Conservation (phyloP, 2,888 invertebrate species). For the Rhorus exstirpatorius region DNA sequence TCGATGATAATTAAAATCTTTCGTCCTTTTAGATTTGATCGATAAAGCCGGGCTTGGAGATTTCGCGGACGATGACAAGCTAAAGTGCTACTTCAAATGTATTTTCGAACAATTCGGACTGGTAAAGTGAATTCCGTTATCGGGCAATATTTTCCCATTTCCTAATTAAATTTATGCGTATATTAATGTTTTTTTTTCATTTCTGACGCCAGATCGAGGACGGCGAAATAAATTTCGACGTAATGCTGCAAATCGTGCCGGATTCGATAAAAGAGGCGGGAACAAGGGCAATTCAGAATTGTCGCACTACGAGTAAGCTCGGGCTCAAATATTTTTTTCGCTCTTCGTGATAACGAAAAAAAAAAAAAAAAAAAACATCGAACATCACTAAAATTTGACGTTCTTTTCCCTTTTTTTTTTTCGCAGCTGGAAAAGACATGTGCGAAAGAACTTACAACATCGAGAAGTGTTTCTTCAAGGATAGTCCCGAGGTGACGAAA, state of each 20-base stretch:
- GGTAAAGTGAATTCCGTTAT: slow-evolving; percentile 68
- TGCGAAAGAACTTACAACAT: slow-evolving; percentile 79
- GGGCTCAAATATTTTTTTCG: not conserved
- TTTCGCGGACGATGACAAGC: slow-evolving; percentile 72
- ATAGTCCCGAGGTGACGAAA: slow-evolving; percentile 78
- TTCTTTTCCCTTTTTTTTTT: slow-evolving; percentile 7
- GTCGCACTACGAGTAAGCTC: slow-evolving; percentile 71
- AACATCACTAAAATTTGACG: not conserved
- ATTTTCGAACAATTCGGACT: slow-evolving; percentile 73
- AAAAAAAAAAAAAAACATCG: too few relatives aligned
- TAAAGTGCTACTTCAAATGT: slow-evolving; percentile 80
- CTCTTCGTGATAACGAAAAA: not conserved
- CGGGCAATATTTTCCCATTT: not conserved
- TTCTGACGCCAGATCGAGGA: slow-evolving; percentile 36
- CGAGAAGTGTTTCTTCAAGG: slow-evolving; percentile 78
- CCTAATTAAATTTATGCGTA: not conserved
- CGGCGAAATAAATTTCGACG: slow-evolving; percentile 69
- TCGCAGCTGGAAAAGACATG: too few relatives aligned
- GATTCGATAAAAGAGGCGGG: slow-evolving; percentile 62
- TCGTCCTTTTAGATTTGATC: slow-evolving; percentile 71
- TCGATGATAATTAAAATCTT: not conserved
- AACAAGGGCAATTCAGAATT: slow-evolving; percentile 70
- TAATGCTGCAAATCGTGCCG: slow-evolving; percentile 71
- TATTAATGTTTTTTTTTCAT: slow-evolving; percentile 2
- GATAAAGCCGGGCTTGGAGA: slow-evolving; percentile 71